Base-by-base conservation (phyloP, 2,113 vertebrate species). In the Myodes glareolus region DNA sequence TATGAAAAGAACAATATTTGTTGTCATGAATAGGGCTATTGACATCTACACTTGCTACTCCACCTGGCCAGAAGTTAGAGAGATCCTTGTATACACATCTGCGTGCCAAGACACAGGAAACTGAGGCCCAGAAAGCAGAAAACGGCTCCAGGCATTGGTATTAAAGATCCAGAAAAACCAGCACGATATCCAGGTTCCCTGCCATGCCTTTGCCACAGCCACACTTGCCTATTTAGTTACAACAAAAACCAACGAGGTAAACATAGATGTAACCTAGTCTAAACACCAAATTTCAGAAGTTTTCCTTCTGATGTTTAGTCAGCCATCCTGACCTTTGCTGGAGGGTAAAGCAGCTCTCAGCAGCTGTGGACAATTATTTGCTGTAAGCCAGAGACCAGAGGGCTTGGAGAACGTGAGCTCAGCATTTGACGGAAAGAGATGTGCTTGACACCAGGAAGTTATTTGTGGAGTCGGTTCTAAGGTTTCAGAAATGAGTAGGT, bases 351-450 rank as follows among this genome's bases (percentile, higher is more conserved):
- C 93, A 87, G 61, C 75, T 93, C 72, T 1, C 67, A 95, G 92
- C 97, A 98, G 97, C 96, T 98, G 96, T 36, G 93, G 73, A 84
- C 94, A 96, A 96, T 97, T 98, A 98, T 98, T 97, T 96, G 92
- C 3, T 42, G 25, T 87, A 94, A 97, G 70, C 63, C 82, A 97
- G 97, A 97, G 92, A 91, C 68, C 92, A 73, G 98, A 96, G 76
- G 42, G 42, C 92, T 97, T 88, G 96, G 96, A 94, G 87, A 75
- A 95, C 65, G 92, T 21, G 27, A 65, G 94, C 87, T 86, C 63
- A 29, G 93, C 78, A 85, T 63, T 91, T 95, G 96, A 96, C 94
- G 61, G 78, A 97, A 81, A 8, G 31, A 95, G 65, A 4, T 3
- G 23, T 94, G 61, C n/a, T 96, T 88, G 58, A 29, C n/a, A 70